Base-by-base conservation (phyloP, 2,797 vertebrate species). In the Etheostoma perlongum region DNA sequence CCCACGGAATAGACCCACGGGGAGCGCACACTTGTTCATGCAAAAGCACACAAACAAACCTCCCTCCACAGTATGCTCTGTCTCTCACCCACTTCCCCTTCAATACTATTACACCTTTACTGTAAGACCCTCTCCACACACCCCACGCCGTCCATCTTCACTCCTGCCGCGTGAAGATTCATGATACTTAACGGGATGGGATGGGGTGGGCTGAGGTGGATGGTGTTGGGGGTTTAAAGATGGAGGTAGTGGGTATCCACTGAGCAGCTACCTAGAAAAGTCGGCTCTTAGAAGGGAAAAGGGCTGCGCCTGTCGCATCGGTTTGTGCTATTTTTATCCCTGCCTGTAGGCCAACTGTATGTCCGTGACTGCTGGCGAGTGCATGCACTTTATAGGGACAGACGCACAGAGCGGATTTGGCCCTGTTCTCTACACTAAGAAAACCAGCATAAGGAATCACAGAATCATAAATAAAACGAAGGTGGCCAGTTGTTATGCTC, bases 1-100 rank as follows among this genome's bases (percentile, higher is more conserved):
- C 96, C 95, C 96, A 96, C 95, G 95, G 95, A 96, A 95, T 93
- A 94, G 94, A 91, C 86, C 87, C 90, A 85, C 92, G 47, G 93
- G 93, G 90, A 90, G 85, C 81, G 85, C 59, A 73, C 93, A 89
- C 87, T 90, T 84, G 88, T 84, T 82, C 72, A 46, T 82, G 93
- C 93, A 94, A 94, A 92, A 61, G 72, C 65, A 44, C 72, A 82
- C 78, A 79, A 83, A 87, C 72, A 81, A 82, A 79, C 64, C 57
- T 67, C 40, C 54, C 48, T 49, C 52, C 55, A 68, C 79, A 78
- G 18, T 72, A 58, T 72, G 70, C 64, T 76, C 66, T 0, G 67
- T 85, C 78, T 79, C 65, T 79, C 79, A 68, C 76, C 72, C 60
- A 51, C 59, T 65, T n/a, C 30, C 64, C 70, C 44, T 76, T 53